These are phyloP conservation scores for Sympetrum striolatum DNA, from an alignment of 2,888 invertebrate genomes.

Conservation along the genomic window DNA sequence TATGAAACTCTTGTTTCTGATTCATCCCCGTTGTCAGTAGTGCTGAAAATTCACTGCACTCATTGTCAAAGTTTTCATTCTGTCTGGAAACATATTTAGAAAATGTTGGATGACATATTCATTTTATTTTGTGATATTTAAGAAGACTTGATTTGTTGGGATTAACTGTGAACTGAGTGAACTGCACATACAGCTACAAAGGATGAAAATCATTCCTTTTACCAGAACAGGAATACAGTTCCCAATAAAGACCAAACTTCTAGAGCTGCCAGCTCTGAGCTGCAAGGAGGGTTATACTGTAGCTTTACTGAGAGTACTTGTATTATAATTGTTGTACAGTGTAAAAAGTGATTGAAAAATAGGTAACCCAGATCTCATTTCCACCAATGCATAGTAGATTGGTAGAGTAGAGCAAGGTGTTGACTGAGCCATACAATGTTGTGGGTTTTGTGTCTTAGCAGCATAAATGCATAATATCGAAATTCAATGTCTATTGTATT, in stretches of 20 bases:
- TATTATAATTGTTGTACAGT: slow-evolving; percentile 41
- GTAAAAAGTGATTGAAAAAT: slow-evolving; percentile 37
- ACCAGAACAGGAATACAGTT: slow-evolving; percentile 29
- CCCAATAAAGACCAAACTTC: slow-evolving; percentile 36
- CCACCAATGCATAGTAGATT: slow-evolving; percentile 40
- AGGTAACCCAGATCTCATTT: slow-evolving; percentile 41
- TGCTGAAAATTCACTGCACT: background rate
- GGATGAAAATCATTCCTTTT: slow-evolving; percentile 17
- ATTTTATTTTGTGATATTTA: slow-evolving; percentile 36
- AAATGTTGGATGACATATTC: background rate
- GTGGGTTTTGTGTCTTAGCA: slow-evolving; percentile 39
- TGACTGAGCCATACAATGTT: slow-evolving; percentile 38
- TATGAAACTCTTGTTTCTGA: too few species aligned
- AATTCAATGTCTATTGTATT: slow-evolving; percentile 31
- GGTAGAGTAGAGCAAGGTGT: slow-evolving; percentile 42
- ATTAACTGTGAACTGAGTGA: slow-evolving; percentile 23
- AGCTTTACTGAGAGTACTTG: slow-evolving; percentile 39
- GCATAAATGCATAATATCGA: slow-evolving; percentile 39
- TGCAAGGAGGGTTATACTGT: slow-evolving; percentile 40
- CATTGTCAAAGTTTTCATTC: slow-evolving; percentile 17
- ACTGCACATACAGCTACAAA: slow-evolving; percentile 18
- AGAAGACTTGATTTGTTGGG: slow-evolving; percentile 24
- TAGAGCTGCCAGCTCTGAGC: slow-evolving; percentile 26
- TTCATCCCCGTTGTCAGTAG: too few species aligned
- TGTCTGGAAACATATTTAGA: slow-evolving; percentile 10